Base-by-base conservation (phyloP, 1,140 invertebrate genomes). In the Drosophila repleta region DNA sequence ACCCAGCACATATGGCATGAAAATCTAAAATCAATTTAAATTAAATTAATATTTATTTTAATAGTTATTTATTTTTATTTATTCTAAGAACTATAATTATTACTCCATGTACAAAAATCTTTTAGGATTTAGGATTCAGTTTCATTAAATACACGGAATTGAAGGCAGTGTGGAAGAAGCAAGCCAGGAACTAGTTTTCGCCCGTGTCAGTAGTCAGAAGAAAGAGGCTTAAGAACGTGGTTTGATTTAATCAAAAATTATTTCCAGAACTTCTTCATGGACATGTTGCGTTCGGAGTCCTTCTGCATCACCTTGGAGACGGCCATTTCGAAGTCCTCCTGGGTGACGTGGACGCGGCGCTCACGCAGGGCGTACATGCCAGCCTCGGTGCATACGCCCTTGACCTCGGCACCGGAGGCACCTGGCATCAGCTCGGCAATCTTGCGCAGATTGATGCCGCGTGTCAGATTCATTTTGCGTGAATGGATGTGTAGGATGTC, bases 241-340 rank as follows among this genome's bases (percentile, higher is more conserved):
- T 13, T 48, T 48, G n/a, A 46, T 20, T 41, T 45, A 6, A 15
- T 6, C 17, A 2, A 4, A 2, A 15, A 45, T 37, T 75, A 72
- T 53, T 75, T 75, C 73, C 73, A 76, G 35, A 76, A 61, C 43
- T 72, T 76, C 20, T 73, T 76, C 15, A 72, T 37, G 29, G 73
- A 76, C 73, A 72, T 76, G 8, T 76, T 72, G 13, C 62, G 55
- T 4, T 76, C 73, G 0, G 69, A 72, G 20, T 51, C 68, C 45
- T 76, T 76, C 93, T 99, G 98, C 2, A 99, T 98, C 93, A 99
- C 98, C 85, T 99, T 95, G 79, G 99, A 99, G 55, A 98, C 98
- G 93, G 99, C 98, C 98, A 99, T 99, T 26, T 76, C 73, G 87
- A 99, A 99, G 92, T 99, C 98, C 93, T 99, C 98, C 92, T 99